Percentiles rank a stretch among this genome's conserved stretches.
phyloP scores from a whole-genome alignment of 1,140 invertebrate species.

The Drosophila grimshawi region DNA sequence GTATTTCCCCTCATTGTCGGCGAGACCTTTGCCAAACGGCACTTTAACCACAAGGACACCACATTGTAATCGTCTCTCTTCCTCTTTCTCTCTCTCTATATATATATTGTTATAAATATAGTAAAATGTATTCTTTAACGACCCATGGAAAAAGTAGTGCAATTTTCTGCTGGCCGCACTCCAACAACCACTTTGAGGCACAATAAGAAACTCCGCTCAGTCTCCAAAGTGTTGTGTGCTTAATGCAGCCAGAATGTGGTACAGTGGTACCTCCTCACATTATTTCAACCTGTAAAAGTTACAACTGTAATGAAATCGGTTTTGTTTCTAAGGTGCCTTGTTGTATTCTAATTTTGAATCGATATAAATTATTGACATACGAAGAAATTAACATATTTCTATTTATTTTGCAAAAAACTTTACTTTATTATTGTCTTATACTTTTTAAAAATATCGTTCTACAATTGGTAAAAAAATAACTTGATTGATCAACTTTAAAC shows the following conservation, averaged over 20 bases:
- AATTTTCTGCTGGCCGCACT: slow-evolving; percentile 15
- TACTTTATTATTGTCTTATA: too few species aligned
- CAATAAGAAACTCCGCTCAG: slow-evolving; percentile 11
- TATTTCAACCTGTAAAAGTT: too few species aligned
- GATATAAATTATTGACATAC: too few species aligned
- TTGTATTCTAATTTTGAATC: too few species aligned
- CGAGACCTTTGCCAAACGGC: slow-evolving; percentile 95
- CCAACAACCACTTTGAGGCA: slow-evolving; percentile 35
- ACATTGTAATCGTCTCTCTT: slow-evolving; percentile 32
- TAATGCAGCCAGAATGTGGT: neutral
- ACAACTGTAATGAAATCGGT: too few species aligned
- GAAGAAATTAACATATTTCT: too few species aligned
- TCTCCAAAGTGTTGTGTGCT: slow-evolving; percentile 57
- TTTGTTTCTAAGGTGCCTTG: too few species aligned
- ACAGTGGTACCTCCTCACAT: neutral
- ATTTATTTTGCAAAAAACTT: too few species aligned
- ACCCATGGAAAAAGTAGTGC: slow-evolving; percentile 30
- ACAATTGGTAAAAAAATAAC: too few species aligned
- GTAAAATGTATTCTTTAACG: slow-evolving; percentile 34
- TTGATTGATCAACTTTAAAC: too few species aligned
- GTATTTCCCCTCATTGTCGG: slow-evolving; percentile 97
- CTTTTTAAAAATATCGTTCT: too few species aligned
- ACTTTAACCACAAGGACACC: slow-evolving; percentile 55
- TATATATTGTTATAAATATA: slow-evolving; percentile 16
- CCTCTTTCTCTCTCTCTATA: slow-evolving; percentile 14